These are phyloP conservation scores for Eristalinus sepulchralis DNA, from an alignment of 2,888 invertebrate genomes.

Conservation along the genomic window DNA sequence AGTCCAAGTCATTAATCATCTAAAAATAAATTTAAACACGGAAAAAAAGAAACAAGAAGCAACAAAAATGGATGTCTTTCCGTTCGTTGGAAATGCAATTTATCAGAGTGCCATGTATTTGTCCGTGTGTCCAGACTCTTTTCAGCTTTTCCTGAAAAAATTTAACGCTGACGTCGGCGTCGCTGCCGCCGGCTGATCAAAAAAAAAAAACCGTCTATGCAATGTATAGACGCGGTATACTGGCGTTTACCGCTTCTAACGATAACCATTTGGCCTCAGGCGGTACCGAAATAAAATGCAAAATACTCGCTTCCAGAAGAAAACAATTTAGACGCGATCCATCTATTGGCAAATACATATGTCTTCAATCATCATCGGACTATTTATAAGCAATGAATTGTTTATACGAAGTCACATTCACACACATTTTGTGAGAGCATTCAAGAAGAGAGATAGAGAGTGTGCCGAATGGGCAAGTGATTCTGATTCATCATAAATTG, in stretches of 20 bases:
- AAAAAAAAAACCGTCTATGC: neutral
- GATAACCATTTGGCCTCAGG: slow-evolving; percentile 48
- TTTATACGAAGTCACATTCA: slow-evolving; percentile 22
- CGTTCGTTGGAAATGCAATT: slow-evolving; percentile 42
- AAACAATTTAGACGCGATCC: slow-evolving; percentile 3
- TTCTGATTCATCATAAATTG: neutral
- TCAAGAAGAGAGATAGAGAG: neutral
- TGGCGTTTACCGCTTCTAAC: slow-evolving; percentile 1
- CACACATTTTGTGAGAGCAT: neutral
- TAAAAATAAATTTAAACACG: slow-evolving; percentile 46
- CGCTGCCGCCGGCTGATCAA: neutral
- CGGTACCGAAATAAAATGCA: slow-evolving; percentile 7
- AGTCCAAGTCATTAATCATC: slow-evolving; percentile 58
- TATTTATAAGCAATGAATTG: slow-evolving; percentile 42
- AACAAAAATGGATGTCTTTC: slow-evolving; percentile 20
- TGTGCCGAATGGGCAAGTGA: neutral
- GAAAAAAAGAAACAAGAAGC: neutral
- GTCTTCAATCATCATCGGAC: slow-evolving; percentile 32
- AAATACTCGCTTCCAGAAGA: slow-evolving; percentile 32
- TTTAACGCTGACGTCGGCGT: neutral
- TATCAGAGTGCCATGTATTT: slow-evolving; percentile 51
- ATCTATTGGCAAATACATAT: slow-evolving; percentile 21
- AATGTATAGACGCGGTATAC: neutral
- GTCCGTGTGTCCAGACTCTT: slow-evolving; percentile 20
- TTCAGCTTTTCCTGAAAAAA: slow-evolving; percentile 1